Percentiles rank a stretch among this genome's conserved stretches.
These are phyloP conservation scores for Polylopha cassiicola DNA, from an alignment of 2,888 invertebrate species.

Conservation along the genomic window DNA sequence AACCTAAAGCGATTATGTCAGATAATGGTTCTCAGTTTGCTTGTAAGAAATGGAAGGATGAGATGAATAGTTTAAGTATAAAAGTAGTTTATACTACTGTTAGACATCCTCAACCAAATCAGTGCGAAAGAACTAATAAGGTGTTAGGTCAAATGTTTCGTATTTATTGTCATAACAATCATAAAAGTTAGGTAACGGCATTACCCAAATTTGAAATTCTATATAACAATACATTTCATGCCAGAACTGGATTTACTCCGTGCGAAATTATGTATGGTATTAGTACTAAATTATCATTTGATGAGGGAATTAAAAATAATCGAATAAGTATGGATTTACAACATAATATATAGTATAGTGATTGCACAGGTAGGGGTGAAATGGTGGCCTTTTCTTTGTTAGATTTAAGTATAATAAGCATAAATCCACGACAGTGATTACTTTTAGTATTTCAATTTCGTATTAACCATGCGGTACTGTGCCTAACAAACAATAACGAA, in stretches of 20 bases:
- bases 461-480: no score
- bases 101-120: constrained; percentile 27
- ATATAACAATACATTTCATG: constrained; percentile 28
- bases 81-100: constrained; percentile 24
- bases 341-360: no score
- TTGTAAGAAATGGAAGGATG: constrained; percentile 12
- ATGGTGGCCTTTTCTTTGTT: no score
- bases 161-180: constrained; percentile 24
- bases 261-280: neutral
- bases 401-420: no score
- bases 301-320: neutral
- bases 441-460: no score
- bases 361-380: no score
- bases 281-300: neutral
- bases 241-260: constrained; percentile 24
- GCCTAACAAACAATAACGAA: no score
- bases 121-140: constrained; percentile 26
- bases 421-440: no score
- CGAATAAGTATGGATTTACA: neutral
- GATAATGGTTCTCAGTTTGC: constrained; percentile 26
- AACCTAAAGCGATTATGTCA: constrained; percentile 18
- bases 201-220: constrained; percentile 22
- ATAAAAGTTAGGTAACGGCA: constrained; percentile 22
- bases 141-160: constrained; percentile 26
- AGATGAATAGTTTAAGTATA: constrained; percentile 4